Conservation (phyloP, 2,888 invertebrate genomes). For the Andrena bicolor region DNA sequence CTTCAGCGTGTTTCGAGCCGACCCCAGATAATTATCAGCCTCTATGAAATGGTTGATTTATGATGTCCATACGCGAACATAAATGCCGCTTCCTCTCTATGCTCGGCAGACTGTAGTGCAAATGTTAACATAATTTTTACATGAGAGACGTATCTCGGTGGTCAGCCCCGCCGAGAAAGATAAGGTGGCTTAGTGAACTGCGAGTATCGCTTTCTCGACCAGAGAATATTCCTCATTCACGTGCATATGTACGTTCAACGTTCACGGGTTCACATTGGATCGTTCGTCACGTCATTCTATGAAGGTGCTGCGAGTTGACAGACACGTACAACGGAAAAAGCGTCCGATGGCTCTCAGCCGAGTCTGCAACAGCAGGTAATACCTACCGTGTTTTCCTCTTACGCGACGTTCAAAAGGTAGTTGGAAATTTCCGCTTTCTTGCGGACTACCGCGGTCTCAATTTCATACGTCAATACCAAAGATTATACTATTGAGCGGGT, state of each 20-base stretch:
- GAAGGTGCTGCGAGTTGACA: not conserved
- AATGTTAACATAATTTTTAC: slow-evolving; percentile 35
- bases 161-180: slow-evolving; percentile 25
- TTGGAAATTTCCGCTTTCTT: not conserved
- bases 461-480: too few relatives aligned
- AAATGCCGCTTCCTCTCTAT: slow-evolving; percentile 1
- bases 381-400: not conserved
- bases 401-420: not conserved
- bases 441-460: not conserved
- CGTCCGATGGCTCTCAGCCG: not conserved
- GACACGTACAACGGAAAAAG: not conserved
- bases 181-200: slow-evolving; percentile 6
- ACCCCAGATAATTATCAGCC: slow-evolving; percentile 12
- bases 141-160: slow-evolving; percentile 20
- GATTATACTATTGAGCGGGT: too few relatives aligned
- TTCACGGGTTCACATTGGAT: not conserved
- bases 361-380: not conserved
- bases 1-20: too few relatives aligned
- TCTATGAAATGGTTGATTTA: slow-evolving; percentile 23
- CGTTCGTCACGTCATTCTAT: not conserved
- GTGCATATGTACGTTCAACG: not conserved
- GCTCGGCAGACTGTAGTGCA: not conserved
- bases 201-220: slow-evolving; percentile 6
- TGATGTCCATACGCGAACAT: slow-evolving; percentile 12
- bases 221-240: slow-evolving; percentile 7